Percentiles rank a stretch among this genome's conserved stretches.
phyloP scores from a whole-genome alignment of 2,888 invertebrate species.

The Heteropelma amictum region DNA sequence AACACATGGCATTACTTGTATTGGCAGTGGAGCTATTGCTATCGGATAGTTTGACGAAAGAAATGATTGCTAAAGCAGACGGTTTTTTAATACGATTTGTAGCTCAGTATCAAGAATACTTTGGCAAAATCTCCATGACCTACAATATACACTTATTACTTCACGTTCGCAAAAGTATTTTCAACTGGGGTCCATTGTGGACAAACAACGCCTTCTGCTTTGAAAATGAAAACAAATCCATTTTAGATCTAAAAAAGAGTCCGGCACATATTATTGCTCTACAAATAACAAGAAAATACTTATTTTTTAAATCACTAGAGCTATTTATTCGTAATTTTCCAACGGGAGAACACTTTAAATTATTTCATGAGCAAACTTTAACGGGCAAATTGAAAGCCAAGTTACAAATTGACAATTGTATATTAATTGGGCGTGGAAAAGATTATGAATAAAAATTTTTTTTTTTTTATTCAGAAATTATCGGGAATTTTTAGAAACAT shows the following conservation, averaged over 20 bases:
- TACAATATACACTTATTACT: slow-evolving; percentile 27
- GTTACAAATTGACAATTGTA: neutral
- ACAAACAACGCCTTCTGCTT: slow-evolving; percentile 24
- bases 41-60: neutral
- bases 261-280: slow-evolving; percentile 1
- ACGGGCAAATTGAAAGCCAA: neutral
- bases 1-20: neutral
- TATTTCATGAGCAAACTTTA: slow-evolving; percentile 14
- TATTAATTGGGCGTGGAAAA: slow-evolving; percentile 8
- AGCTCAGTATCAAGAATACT: slow-evolving; percentile 12
- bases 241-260: slow-evolving; percentile 25
- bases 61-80: slow-evolving; percentile 2
- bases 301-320: slow-evolving; percentile 8
- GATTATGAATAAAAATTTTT: slow-evolving; percentile 2
- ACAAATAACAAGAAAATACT: slow-evolving; percentile 22
- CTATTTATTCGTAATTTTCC: neutral
- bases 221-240: slow-evolving; percentile 20
- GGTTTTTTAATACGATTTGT: slow-evolving; percentile 4
- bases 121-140: slow-evolving; percentile 11
- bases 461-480: neutral
- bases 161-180: slow-evolving; percentile 7
- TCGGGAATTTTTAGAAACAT: neutral
- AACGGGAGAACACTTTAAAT: neutral
- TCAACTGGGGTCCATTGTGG: slow-evolving; percentile 29
- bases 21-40: slow-evolving; percentile 6